Percentiles rank a stretch among this genome's conserved stretches.
Conservation (phyloP, 2,888 invertebrate genomes). For the Elmis aenea region DNA sequence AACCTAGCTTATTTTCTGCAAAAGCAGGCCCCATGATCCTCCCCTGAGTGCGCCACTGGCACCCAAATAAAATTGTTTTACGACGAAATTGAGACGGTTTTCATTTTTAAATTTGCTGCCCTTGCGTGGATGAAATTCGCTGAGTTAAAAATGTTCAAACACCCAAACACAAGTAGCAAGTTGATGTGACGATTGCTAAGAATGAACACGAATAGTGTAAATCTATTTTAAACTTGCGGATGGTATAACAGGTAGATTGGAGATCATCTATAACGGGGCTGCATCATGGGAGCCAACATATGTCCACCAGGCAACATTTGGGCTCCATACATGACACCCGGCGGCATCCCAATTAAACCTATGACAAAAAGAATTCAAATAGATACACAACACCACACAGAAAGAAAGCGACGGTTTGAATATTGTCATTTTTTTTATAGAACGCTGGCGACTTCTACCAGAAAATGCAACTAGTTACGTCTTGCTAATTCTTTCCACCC, state of each 20-base stretch:
- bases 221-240: conserved; percentile 41
- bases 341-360: conserved; percentile 49
- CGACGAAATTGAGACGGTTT: too few species aligned
- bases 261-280: conserved; percentile 85
- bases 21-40: too few species aligned
- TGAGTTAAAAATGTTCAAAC: too few species aligned
- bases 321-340: conserved; percentile 46
- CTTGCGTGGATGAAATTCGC: too few species aligned
- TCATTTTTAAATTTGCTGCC: too few species aligned
- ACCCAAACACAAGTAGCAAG: too few species aligned
- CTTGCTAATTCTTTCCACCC: too few species aligned
- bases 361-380: conserved; percentile 31
- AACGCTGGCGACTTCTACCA: conserved; percentile 14
- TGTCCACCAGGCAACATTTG: conserved; percentile 47
- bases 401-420: conserved; percentile 20
- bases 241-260: conserved; percentile 56
- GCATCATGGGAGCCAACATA: conserved; percentile 61
- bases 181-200: too few species aligned
- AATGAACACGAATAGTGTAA: conserved; percentile 9
- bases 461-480: too few species aligned
- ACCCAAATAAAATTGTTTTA: too few species aligned
- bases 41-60: too few species aligned
- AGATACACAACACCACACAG: conserved; percentile 8
- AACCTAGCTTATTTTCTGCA: too few species aligned
- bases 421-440: conserved; percentile 24